A percentile compares a stretch with the other conserved stretches of the same genome.
These are phyloP conservation scores for Zoanthus solanderi DNA, from an alignment of 92 coral and sea anemone species.

Conservation along the genomic window DNA sequence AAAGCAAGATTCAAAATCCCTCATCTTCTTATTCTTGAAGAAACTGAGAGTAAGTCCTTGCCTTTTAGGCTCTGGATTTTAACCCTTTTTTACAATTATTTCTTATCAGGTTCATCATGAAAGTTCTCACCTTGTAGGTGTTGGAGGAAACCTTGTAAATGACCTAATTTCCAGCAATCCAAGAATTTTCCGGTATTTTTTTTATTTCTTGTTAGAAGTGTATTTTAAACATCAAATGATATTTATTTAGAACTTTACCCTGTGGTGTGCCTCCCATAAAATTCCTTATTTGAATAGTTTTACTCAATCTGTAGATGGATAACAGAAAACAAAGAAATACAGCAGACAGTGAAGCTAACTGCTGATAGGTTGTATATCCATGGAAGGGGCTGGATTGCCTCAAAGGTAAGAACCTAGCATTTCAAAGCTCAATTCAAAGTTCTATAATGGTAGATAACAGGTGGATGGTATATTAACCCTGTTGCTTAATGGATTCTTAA, in stretches of 20 bases:
- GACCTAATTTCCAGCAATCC: constrained; percentile 94
- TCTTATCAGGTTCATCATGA: constrained; percentile 91
- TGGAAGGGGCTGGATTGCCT: constrained; percentile 93
- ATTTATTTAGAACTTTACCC: neutral
- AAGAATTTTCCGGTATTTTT: constrained; percentile 77
- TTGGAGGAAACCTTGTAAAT: constrained; percentile 94
- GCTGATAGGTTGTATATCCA: constrained; percentile 88
- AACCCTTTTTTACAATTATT: neutral
- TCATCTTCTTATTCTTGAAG: no score
- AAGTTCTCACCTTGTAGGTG: constrained; percentile 91
- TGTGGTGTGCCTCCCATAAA: neutral
- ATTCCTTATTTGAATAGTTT: neutral
- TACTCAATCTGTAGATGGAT: constrained; percentile 71
- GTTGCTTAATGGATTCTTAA: no score
- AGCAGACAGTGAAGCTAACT: constrained; percentile 81
- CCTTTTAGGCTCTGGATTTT: no score
- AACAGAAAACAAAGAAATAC: constrained; percentile 91
- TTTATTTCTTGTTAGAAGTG: neutral
- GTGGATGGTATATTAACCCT: no score
- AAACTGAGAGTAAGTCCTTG: no score
- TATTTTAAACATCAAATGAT: neutral
- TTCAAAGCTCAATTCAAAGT: no score
- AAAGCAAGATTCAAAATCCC: no score
- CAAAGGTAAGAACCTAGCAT: constrained; percentile 67
- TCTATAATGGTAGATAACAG: no score